Evolutionary conservation across 1,140 invertebrate genomes (phyloP), one percentile per base, ranked within the genome.

Genomic region (Lordiphosa clarofinis): DNA sequence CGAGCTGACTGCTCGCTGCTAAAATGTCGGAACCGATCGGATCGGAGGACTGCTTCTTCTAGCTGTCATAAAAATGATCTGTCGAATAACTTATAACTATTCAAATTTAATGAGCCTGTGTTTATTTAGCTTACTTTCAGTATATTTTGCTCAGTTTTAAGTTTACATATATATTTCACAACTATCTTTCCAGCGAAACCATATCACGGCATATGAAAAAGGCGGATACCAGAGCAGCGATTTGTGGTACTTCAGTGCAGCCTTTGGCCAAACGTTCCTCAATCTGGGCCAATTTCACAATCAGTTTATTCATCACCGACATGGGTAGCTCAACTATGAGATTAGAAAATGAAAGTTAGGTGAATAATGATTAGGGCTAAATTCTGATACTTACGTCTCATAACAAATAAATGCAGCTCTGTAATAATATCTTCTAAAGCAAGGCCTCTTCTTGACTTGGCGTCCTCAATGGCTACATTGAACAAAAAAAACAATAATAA

Each of bases 401-500:
- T 95, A 53, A 98, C 92, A 81, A 94, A 94, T 12, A 91, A 88
- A 89, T 98, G 96, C 19, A 98, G 89, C 90, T 98, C 96, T 13
- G 95, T 95, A 28, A 98, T 84, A 81, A 98, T 97, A 87, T 99
- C 97, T 69, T 94, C 93, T 5, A 98, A 90, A 1, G 97, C 96
- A 39, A 98, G 90, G 7, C 97, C 97, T 91, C 98, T 98, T 0
- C 92, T 90, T 19, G 93, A 92, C 90, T 98, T 97, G 33, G 98
- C 86, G 73, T 94, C 91, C 89, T 94, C 92, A 49, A 97, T 95
- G 91, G 96, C 96, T 31, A 8, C 10, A 15, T 15, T 15, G 2
- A 15, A 15, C 15, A 15, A 15, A 15, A n/a, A n/a, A n/a, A n/a
- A n/a, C n/a, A n/a, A n/a, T n/a, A n/a, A n/a, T n/a, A n/a, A n/a